phyloP scores from a whole-genome alignment of 2,113 vertebrate species.

The Pygoscelis adeliae region DNA sequence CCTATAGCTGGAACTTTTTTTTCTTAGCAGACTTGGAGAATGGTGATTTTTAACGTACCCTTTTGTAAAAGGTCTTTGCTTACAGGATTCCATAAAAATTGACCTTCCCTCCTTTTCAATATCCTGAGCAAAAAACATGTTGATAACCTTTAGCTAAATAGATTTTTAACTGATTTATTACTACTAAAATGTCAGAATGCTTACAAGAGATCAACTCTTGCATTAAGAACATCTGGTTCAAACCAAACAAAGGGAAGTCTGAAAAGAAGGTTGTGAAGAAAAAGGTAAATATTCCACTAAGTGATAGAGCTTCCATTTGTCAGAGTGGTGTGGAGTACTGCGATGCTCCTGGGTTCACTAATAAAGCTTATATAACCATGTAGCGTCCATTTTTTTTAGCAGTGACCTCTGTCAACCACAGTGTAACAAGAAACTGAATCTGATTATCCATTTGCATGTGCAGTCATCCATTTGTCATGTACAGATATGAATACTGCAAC shows the following conservation, averaged over 20 bases:
- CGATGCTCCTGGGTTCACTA: background rate
- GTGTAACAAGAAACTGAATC: background rate
- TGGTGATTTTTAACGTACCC: fast-evolving
- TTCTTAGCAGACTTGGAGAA: background rate
- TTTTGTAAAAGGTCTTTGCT: background rate
- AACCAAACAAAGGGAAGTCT: background rate
- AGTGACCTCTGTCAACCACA: background rate
- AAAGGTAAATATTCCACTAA: background rate
- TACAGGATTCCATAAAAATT: background rate
- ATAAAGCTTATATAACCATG: background rate
- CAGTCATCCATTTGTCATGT: background rate
- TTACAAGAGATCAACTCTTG: background rate
- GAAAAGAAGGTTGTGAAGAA: background rate
- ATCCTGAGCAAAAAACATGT: background rate
- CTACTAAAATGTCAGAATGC: background rate
- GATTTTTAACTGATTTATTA: slow-evolving; percentile 23
- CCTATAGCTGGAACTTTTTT: background rate
- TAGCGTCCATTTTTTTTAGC: background rate
- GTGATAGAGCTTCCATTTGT: background rate
- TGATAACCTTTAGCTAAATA: background rate
- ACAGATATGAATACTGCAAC: background rate
- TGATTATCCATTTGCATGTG: background rate
- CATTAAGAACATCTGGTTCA: slow-evolving; percentile 16
- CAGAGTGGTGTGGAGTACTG: background rate
- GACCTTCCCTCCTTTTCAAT: background rate